Conservation (phyloP, 2,888 invertebrate genomes). For the Cheilosia urbana region DNA sequence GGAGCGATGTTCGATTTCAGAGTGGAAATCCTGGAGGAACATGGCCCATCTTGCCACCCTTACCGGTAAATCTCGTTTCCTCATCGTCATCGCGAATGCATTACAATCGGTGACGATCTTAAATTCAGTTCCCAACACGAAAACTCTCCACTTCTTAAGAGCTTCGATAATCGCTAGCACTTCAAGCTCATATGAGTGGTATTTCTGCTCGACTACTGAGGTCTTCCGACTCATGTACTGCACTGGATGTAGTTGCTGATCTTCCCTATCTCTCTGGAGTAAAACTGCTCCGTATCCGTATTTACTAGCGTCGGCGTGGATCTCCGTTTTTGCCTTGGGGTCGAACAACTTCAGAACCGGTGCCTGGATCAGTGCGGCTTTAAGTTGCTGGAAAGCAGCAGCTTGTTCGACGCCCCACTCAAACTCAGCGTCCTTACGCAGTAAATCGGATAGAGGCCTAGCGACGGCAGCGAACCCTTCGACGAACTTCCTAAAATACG, state of each 20-base stretch:
- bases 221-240: too few relatives aligned
- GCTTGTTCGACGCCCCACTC: neutral
- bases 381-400: slow-evolving; percentile 69
- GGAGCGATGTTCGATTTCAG: slow-evolving; percentile 36
- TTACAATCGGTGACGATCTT: too few relatives aligned
- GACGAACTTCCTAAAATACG: slow-evolving; percentile 16
- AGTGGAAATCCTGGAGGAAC: slow-evolving; percentile 43
- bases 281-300: slow-evolving; percentile 49
- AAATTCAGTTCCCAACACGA: too few relatives aligned
- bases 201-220: too few relatives aligned
- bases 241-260: too few relatives aligned
- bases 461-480: slow-evolving; percentile 65
- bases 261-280: slow-evolving; percentile 44
- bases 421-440: neutral
- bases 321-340: slow-evolving; percentile 27
- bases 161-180: too few relatives aligned
- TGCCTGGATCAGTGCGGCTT: neutral
- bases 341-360: slow-evolving; percentile 50
- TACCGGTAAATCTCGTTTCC: slow-evolving; percentile 75
- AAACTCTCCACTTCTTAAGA: too few relatives aligned
- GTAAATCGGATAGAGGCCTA: neutral
- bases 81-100: slow-evolving; percentile 78
- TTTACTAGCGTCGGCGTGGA: slow-evolving; percentile 56
- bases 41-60: slow-evolving; percentile 46
- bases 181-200: too few relatives aligned